Evolutionary conservation across 2,113 vertebrate genomes (phyloP).

Genomic region (Brachionichthys hirsutus): DNA sequence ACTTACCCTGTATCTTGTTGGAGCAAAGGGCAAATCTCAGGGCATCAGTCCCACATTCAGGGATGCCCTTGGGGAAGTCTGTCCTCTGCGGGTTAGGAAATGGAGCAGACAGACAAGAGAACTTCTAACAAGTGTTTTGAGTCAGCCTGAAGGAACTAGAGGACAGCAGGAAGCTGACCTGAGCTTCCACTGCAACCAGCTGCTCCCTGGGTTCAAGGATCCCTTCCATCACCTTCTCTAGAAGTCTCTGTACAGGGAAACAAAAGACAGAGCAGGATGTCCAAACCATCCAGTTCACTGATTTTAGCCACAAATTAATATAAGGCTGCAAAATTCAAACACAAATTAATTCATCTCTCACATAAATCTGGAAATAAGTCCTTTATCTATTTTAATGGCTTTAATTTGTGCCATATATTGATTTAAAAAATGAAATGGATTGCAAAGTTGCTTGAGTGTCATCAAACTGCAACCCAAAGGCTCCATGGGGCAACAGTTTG

Average conservation of each 20-base stretch:
- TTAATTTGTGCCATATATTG: no score
- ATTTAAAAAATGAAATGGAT: no score
- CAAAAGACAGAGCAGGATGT: no score
- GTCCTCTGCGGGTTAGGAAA: conserved; percentile 74
- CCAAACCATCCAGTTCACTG: no score
- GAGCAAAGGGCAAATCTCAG: conserved; percentile 89
- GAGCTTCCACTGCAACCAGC: conserved; percentile 83
- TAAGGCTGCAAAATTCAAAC: no score
- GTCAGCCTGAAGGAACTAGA: background rate
- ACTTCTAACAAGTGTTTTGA: conserved; percentile 14
- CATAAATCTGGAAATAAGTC: no score
- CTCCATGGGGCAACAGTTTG: no score
- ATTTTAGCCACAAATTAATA: no score
- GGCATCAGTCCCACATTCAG: conserved; percentile 88
- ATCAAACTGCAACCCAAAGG: no score
- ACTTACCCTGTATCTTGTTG: conserved; percentile 85
- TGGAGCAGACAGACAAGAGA: conserved; percentile 8
- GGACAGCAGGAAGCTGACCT: conserved; percentile 73
- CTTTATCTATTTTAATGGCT: no score
- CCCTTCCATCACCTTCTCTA: conserved; percentile 81
- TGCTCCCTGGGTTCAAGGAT: conserved; percentile 85
- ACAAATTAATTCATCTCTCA: no score
- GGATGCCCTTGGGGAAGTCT: conserved; percentile 87
- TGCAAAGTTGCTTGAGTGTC: no score
- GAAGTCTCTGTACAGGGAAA: conserved; percentile 67